Evolutionary conservation across 1,140 invertebrate genomes (phyloP).

Genomic region (Leptopilina clavipes): DNA sequence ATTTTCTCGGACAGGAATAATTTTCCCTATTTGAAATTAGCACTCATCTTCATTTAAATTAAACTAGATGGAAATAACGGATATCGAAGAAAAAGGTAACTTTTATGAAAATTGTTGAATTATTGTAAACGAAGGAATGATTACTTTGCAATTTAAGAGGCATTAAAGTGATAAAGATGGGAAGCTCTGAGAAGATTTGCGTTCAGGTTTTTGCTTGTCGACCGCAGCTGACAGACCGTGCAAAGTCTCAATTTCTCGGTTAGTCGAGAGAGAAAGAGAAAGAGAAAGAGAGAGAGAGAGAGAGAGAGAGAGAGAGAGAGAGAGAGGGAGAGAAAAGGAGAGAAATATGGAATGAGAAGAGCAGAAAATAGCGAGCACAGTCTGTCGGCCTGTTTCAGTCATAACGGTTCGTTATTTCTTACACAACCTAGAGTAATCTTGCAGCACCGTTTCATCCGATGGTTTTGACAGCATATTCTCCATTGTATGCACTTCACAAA

Average conservation of each 20-base stretch:
- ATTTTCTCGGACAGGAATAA: too few species aligned
- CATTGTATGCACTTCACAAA: slow-evolving; percentile 29
- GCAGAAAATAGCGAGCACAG: slow-evolving; percentile 26
- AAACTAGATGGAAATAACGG: too few species aligned
- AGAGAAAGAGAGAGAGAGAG: background rate
- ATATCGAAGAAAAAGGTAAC: background rate
- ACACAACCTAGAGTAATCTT: slow-evolving; percentile 25
- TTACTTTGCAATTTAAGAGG: slow-evolving; percentile 6
- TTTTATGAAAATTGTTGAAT: background rate
- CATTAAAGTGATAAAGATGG: slow-evolving; percentile 29
- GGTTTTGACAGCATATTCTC: slow-evolving; percentile 28
- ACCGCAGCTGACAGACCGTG: slow-evolving; percentile 50
- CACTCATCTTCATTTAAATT: background rate
- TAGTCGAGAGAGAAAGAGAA: slow-evolving; percentile 9
- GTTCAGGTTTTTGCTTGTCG: slow-evolving; percentile 28
- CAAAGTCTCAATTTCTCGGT: slow-evolving; percentile 37
- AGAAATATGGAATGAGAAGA: slow-evolving; percentile 27
- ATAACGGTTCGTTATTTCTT: slow-evolving; percentile 32
- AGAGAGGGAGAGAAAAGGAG: background rate
- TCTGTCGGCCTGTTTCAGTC: slow-evolving; percentile 25
- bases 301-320: slow-evolving; percentile 37
- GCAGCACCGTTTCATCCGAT: slow-evolving; percentile 4
- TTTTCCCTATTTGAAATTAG: too few species aligned
- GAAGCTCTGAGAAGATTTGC: slow-evolving; percentile 25
- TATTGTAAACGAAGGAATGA: background rate